Conservation (phyloP, 2,797 vertebrate species). For the Neosilurus hyrtlii region DNA sequence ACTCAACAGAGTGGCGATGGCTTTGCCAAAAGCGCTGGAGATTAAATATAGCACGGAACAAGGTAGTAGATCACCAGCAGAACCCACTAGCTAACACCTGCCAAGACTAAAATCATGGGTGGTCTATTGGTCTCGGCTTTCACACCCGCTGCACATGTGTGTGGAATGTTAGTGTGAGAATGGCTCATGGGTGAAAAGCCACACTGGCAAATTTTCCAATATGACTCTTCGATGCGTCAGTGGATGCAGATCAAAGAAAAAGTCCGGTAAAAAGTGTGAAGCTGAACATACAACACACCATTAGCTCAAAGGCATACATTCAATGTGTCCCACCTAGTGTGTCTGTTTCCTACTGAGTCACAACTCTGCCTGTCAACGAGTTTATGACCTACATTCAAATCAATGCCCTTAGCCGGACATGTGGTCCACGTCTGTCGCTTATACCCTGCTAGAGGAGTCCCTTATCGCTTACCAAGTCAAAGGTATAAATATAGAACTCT, state of each 20-base stretch:
- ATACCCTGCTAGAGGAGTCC: background rate
- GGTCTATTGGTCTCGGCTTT: constrained; percentile 11
- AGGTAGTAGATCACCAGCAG: constrained; percentile 10
- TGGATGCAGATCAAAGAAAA: background rate
- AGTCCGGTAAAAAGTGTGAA: constrained; percentile 1
- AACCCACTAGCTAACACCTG: constrained; percentile 21
- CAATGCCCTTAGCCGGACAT: constrained; percentile 1
- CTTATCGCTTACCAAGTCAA: background rate
- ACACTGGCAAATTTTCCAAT: background rate
- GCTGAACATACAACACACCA: constrained; percentile 8
- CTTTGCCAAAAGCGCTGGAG: constrained; percentile 13
- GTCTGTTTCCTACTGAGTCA: background rate
- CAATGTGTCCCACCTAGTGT: background rate
- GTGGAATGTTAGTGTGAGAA: background rate
- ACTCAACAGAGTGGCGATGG: background rate
- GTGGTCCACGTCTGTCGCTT: background rate
- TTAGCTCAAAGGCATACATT: constrained; percentile 24
- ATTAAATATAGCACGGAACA: constrained; percentile 19
- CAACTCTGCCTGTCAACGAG: constrained; percentile 10
- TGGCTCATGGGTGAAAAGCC: background rate
- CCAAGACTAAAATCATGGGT: constrained; percentile 8
- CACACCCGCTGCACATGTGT: background rate
- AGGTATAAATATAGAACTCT: no score
- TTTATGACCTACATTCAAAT: constrained; percentile 23
- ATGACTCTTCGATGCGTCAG: background rate